Conservation (phyloP, 2,888 invertebrate species). For the Orthosia gothica region DNA sequence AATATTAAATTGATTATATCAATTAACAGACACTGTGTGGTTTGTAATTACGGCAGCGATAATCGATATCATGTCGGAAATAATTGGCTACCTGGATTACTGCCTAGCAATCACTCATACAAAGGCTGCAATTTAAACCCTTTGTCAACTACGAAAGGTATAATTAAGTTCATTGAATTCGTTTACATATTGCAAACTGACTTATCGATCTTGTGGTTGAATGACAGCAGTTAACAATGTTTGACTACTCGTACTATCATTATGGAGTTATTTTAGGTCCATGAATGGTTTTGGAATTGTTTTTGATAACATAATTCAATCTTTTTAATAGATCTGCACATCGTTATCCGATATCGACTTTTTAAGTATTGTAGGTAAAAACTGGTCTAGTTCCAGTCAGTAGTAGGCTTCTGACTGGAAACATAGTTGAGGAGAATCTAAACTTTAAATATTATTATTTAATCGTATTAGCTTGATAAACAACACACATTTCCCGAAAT, state of each 20-base stretch:
- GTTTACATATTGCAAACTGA: background rate
- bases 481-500: background rate
- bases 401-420: no score
- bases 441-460: background rate
- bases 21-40: background rate
- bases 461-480: background rate
- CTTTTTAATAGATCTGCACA: background rate
- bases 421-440: background rate
- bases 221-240: background rate
- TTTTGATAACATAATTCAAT: slow-evolving; percentile 2
- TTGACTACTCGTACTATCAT: no score
- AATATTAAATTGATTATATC: slow-evolving; percentile 5
- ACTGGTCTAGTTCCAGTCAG: background rate
- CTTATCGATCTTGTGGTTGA: background rate
- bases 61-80: background rate
- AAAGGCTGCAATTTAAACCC: slow-evolving; percentile 26
- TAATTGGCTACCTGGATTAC: slow-evolving; percentile 21
- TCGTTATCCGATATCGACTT: background rate
- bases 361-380: background rate
- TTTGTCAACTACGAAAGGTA: slow-evolving; percentile 5
- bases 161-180: background rate
- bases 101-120: background rate
- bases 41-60: slow-evolving; percentile 3
- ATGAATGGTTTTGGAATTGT: slow-evolving; percentile 14
- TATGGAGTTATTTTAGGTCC: no score